Evolutionary conservation across 2,113 vertebrate genomes (phyloP).

Genomic region (Pardalotus punctatus): DNA sequence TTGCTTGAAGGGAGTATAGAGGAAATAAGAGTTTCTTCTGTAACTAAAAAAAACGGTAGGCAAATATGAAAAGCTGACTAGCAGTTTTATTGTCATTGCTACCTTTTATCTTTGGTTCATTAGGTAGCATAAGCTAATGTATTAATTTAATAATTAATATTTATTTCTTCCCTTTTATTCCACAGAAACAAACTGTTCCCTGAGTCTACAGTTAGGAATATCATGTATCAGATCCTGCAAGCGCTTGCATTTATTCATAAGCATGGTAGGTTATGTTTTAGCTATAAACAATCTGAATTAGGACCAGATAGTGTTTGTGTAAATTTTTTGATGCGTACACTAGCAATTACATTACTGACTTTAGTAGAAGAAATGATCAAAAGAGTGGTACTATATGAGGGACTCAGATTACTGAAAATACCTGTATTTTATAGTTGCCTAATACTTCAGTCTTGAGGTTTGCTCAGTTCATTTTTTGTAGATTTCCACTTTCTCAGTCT

Average conservation of each 20-base stretch:
- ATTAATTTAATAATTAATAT: not conserved
- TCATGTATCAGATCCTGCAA: slow-evolving; percentile 86
- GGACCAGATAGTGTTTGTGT: not conserved
- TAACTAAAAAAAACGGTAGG: not conserved
- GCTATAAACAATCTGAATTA: not conserved
- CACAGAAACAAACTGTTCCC: slow-evolving; percentile 81
- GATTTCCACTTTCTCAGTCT: not conserved
- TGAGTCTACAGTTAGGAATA: slow-evolving; percentile 81
- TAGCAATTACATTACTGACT: not conserved
- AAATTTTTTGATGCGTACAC: not conserved
- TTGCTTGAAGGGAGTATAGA: not conserved
- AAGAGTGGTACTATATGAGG: not conserved
- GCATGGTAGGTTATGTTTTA: slow-evolving; percentile 70
- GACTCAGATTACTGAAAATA: not conserved
- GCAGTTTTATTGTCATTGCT: not conserved
- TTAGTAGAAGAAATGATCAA: not conserved
- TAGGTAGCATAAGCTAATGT: not conserved
- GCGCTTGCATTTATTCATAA: slow-evolving; percentile 85
- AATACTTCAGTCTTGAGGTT: not conserved
- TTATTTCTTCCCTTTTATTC: not conserved
- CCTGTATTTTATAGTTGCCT: not conserved
- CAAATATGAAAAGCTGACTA: not conserved
- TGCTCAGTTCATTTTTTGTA: not conserved
- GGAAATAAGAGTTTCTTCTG: not conserved
- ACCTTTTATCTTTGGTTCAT: not conserved